Conservation (phyloP, 1,140 invertebrate species). For the Sipha flava region DNA sequence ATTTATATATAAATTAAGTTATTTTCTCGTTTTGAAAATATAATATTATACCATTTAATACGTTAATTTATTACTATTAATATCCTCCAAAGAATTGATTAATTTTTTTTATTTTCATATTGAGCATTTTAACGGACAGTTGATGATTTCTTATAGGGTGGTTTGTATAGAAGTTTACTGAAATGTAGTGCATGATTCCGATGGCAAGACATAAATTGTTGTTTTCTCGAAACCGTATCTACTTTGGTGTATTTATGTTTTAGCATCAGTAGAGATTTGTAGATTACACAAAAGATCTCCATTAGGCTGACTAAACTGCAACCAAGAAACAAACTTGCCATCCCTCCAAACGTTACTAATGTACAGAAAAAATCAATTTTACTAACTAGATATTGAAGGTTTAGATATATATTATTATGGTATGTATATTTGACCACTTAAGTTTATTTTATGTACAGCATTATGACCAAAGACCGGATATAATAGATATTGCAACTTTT, state of each 20-base stretch:
- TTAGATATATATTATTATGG: too few species aligned
- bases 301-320: constrained; percentile 47
- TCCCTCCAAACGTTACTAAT: constrained; percentile 47
- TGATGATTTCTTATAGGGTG: neutral
- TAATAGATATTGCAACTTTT: too few species aligned
- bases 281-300: constrained; percentile 45
- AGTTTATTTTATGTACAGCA: too few species aligned
- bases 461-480: too few species aligned
- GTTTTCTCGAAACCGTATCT: neutral
- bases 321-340: constrained; percentile 48
- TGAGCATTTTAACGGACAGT: neutral
- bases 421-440: too few species aligned
- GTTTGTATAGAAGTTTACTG: neutral
- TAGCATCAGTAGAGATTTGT: neutral
- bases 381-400: too few species aligned
- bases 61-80: too few species aligned
- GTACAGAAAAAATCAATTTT: neutral
- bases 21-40: neutral
- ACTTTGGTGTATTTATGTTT: neutral
- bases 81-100: too few species aligned
- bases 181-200: neutral
- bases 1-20: neutral
- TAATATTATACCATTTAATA: too few species aligned
- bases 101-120: too few species aligned
- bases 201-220: neutral